These are phyloP conservation scores for Conus canariensis DNA, from an alignment of 2,888 invertebrate genomes.

Conservation along the genomic window DNA sequence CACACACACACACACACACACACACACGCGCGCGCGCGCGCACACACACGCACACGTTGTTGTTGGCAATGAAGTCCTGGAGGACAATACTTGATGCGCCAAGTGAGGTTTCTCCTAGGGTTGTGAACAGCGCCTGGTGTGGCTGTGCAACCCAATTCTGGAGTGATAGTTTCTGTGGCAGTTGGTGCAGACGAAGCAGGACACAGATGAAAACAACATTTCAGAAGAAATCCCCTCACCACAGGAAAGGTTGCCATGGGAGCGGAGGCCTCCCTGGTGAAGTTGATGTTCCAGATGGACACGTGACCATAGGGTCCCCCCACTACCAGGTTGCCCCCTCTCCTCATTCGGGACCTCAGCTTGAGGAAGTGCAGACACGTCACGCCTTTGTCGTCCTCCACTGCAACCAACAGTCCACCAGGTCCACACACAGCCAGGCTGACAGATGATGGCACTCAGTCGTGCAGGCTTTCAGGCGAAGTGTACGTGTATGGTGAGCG, in stretches of 20 bases:
- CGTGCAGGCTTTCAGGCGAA: no score
- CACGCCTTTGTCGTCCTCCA: conserved; percentile 22
- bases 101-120: no score
- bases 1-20: background rate
- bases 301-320: conserved; percentile 29
- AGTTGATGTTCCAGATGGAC: conserved; percentile 32
- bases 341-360: background rate
- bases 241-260: conserved; percentile 27
- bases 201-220: no score
- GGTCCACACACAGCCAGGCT: background rate
- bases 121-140: no score
- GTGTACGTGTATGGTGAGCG: no score
- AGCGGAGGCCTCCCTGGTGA: background rate
- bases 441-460: background rate
- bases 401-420: background rate
- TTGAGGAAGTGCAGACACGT: conserved; percentile 30
- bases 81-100: no score
- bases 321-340: conserved; percentile 18
- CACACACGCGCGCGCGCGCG: no score
- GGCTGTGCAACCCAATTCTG: no score
- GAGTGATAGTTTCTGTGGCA: no score
- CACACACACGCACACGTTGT: no score
- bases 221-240: background rate
- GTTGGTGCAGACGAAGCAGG: no score
- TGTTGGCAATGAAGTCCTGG: no score